These are phyloP conservation scores for Melanostoma scalare DNA, from an alignment of 2,888 invertebrate species.

Conservation along the genomic window DNA sequence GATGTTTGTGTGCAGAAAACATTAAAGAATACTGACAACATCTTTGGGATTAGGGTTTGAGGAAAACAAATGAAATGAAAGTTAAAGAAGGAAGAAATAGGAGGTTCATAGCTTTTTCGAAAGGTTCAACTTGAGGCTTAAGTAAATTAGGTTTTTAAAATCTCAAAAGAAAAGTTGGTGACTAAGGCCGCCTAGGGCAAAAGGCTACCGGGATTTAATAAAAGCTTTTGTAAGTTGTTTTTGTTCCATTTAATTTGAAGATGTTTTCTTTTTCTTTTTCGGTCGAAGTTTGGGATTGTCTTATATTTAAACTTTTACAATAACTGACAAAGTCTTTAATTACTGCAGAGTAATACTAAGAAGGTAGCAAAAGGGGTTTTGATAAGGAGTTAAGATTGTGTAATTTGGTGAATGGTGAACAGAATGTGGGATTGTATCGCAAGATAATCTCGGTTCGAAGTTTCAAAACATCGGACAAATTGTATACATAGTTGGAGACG, in stretches of 20 bases:
- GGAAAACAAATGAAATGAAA: conserved; percentile 10
- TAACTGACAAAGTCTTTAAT: conserved; percentile 12
- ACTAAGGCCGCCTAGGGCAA: conserved; percentile 21
- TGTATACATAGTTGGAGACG: too few species aligned
- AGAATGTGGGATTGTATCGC: too few species aligned
- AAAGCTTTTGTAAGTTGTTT: conserved; percentile 28
- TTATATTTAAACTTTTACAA: neutral
- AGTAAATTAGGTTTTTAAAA: conserved; percentile 31
- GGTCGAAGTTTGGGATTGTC: neutral
- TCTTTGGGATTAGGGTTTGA: neutral
- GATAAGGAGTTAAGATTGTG: too few species aligned
- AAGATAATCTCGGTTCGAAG: too few species aligned
- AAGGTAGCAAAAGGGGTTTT: too few species aligned
- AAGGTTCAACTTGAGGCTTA: conserved; percentile 39
- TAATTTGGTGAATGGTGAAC: too few species aligned
- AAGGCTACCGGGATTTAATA: conserved; percentile 28
- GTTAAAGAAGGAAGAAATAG: conserved; percentile 9
- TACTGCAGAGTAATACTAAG: conserved; percentile 15
- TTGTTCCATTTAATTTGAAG: conserved; percentile 36
- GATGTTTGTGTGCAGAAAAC: neutral
- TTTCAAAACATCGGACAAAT: too few species aligned
- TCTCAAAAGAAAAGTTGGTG: conserved; percentile 28
- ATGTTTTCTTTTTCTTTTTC: conserved; percentile 13
- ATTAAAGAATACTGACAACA: conserved; percentile 6
- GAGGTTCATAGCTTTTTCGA: conserved; percentile 20